Evolutionary conservation across 64 coral and sea anemone species (phyloP).

Genomic region (Dendrophyllia cribrosa): DNA sequence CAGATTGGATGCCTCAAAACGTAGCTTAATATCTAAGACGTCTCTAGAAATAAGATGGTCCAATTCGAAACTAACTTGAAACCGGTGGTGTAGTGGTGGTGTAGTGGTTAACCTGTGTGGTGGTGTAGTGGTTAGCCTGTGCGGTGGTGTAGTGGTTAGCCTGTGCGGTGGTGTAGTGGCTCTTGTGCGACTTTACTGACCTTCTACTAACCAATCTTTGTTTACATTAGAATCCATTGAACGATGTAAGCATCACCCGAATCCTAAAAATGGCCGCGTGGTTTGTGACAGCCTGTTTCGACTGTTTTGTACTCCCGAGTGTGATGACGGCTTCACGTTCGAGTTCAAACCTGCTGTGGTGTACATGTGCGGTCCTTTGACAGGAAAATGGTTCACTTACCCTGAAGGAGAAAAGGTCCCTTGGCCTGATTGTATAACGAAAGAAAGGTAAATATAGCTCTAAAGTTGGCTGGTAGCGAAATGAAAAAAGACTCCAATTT

Average conservation of each 20-base stretch:
- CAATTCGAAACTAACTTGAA: too few relatives aligned
- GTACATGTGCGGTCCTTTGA: constrained; percentile 88
- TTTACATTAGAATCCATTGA: constrained; percentile 60
- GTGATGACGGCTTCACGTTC: constrained; percentile 75
- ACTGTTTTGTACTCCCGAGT: constrained; percentile 85
- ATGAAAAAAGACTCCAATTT: too few relatives aligned
- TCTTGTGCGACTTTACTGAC: too few relatives aligned
- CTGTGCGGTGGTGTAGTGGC: too few relatives aligned
- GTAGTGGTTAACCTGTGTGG: too few relatives aligned
- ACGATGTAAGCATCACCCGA: constrained; percentile 61
- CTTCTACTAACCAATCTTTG: not conserved
- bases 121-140: too few relatives aligned
- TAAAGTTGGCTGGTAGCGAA: not conserved
- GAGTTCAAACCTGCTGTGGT: constrained; percentile 79
- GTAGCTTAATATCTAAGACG: too few relatives aligned
- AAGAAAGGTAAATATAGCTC: constrained; percentile 47
- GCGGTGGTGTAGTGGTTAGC: too few relatives aligned
- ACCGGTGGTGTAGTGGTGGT: too few relatives aligned
- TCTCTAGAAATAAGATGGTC: too few relatives aligned
- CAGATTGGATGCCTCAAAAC: too few relatives aligned
- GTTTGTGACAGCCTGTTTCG: constrained; percentile 88
- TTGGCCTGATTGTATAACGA: constrained; percentile 81
- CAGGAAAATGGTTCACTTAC: constrained; percentile 85
- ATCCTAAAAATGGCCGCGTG: constrained; percentile 78
- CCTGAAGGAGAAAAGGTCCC: constrained; percentile 55